Evolutionary conservation across 2,888 invertebrate genomes (phyloP).

Genomic region (Actias luna): DNA sequence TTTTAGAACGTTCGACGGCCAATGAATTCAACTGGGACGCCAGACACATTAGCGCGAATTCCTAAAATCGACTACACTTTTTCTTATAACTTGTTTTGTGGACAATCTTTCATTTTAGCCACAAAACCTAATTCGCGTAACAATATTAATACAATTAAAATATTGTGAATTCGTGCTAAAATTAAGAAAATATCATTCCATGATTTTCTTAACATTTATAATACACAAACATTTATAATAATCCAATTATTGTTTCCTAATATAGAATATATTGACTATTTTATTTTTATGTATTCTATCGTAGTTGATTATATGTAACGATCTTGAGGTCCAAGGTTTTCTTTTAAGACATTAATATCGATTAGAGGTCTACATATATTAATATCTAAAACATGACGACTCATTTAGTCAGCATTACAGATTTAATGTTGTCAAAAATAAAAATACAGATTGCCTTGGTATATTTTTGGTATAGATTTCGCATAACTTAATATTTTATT

Average conservation of each 20-base stretch:
- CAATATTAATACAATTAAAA: not conserved
- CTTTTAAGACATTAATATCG: not conserved
- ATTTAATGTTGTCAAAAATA: not conserved
- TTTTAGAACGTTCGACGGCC: slow-evolving; percentile 41
- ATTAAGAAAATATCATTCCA: not conserved
- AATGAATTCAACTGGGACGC: slow-evolving; percentile 65
- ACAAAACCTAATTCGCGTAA: slow-evolving; percentile 42
- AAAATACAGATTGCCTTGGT: not conserved
- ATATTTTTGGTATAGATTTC: not conserved
- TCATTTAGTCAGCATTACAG: not conserved
- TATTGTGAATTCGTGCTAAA: not conserved
- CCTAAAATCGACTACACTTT: slow-evolving; percentile 62
- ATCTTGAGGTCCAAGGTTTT: not conserved
- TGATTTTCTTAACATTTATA: not conserved
- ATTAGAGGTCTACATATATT: not conserved
- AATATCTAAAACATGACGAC: not conserved
- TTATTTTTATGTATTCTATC: not conserved
- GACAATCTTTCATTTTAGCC: slow-evolving; percentile 38
- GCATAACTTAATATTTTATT: slow-evolving; percentile 1
- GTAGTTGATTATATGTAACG: not conserved
- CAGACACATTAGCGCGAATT: slow-evolving; percentile 72
- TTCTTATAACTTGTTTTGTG: slow-evolving; percentile 61
- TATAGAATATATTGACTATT: not conserved
- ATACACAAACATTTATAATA: not conserved
- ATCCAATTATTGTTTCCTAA: not conserved